Evolutionary conservation across 2,113 vertebrate genomes (phyloP).

Genomic region (Ptilonorhynchus violaceus): DNA sequence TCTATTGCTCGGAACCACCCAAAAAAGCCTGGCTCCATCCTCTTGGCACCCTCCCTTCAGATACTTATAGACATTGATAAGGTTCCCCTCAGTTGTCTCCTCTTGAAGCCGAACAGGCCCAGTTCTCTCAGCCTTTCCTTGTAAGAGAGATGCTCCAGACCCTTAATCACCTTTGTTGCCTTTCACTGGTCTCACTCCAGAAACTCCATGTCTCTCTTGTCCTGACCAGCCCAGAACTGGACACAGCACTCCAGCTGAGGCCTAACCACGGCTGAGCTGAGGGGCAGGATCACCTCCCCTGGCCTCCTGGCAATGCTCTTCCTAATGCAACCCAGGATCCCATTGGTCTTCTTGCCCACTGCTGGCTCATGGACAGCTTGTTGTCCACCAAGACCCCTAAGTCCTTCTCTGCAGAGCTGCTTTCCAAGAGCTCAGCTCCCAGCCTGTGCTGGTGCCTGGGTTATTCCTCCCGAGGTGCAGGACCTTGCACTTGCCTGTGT

Average conservation of each 20-base stretch:
- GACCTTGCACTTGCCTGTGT: not conserved
- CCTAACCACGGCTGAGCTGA: not conserved
- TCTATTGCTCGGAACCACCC: not conserved
- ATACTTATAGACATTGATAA: not conserved
- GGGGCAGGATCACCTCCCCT: not conserved
- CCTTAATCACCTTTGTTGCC: not conserved
- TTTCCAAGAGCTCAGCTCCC: not conserved
- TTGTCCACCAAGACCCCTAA: not conserved
- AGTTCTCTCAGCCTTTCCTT: not conserved
- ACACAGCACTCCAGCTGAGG: not conserved
- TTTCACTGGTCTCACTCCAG: fast-evolving
- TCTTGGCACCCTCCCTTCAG: not conserved
- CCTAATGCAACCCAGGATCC: not conserved
- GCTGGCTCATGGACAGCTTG: not conserved
- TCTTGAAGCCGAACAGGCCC: not conserved
- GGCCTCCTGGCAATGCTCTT: not conserved
- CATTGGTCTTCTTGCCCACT: not conserved
- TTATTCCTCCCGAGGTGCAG: not conserved
- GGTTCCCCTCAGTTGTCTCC: not conserved
- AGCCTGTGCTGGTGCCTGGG: not conserved
- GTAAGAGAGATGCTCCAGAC: not conserved
- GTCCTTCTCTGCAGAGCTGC: not conserved
- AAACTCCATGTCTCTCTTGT: not conserved
- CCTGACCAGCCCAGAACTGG: not conserved
- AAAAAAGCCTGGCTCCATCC: not conserved